Evolutionary conservation across 2,888 invertebrate genomes (phyloP), one percentile per base, ranked within the genome.

Genomic region (Hydrotaea cyrtoneurina): DNA sequence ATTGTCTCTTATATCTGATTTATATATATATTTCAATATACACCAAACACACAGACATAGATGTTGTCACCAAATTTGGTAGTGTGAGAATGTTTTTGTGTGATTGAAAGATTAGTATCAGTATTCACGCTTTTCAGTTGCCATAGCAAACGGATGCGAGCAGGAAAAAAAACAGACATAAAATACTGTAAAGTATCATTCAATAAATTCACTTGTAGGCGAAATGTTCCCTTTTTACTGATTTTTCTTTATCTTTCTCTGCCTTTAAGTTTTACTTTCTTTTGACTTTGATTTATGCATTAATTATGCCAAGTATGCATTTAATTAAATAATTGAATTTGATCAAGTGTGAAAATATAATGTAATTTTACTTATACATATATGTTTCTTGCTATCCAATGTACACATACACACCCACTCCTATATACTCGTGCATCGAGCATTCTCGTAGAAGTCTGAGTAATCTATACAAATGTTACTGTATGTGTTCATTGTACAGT

Each of bases 251-350:
- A 8, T 36, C 36, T 43, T 43, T 0, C 62, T n/a, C 17, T n/a
- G n/a, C n/a, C n/a, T n/a, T n/a, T n/a, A n/a, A n/a, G n/a, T n/a
- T n/a, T 26, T 15, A 64, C 17, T 17, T 36, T 5, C 31, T 64
- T 15, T 53, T 71, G 43, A 50, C 19, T 64, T 75, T 80, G 71
- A 80, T 78, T 80, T 78, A 57, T 80, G n/a, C 36, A 72, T 85
- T 86, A 85, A 87, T 87, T 86, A 84, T 86, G 66, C 66, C 59
- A 77, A 83, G 79, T 78, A 86, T 80, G 85, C 74, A 82, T 86
- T 86, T 86, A 86, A 86, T 86, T 84, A 82, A 86, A 82, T 83
- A 85, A 85, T 86, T 86, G 75, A 80, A 83, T 80, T 82, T 80
- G 57, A 53, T 81, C 55, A 66, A 76, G 78, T 78, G 84, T 84